Percentiles rank a stretch among this genome's conserved stretches.
phyloP scores from a whole-genome alignment of 2,797 vertebrate genomes.

The Coregonus suidteri region DNA sequence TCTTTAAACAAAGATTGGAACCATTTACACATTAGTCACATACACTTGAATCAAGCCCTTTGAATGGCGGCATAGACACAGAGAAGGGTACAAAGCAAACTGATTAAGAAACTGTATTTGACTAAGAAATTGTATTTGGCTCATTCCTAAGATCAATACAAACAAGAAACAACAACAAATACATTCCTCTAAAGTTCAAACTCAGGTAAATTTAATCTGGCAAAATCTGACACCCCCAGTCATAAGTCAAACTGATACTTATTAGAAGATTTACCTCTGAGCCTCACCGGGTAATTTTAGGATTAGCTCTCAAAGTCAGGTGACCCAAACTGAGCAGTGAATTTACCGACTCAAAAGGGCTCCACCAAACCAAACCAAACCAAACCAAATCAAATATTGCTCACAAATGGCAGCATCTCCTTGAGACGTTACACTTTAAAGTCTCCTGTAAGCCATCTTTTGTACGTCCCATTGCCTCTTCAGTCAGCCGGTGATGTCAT shows the following conservation, averaged over 20 bases:
- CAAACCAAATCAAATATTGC: constrained; percentile 11
- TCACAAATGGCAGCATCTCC: constrained; percentile 11
- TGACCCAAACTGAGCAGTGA: constrained; percentile 9
- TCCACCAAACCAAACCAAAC: not conserved
- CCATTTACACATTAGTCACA: constrained; percentile 5
- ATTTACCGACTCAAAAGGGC: not conserved
- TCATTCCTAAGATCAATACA: not conserved
- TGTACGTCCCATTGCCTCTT: constrained; percentile 9
- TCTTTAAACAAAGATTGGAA: constrained; percentile 39
- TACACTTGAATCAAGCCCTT: constrained; percentile 17
- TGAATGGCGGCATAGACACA: constrained; percentile 31
- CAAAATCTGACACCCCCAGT: constrained; percentile 17
- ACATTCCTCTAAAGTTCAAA: constrained; percentile 19
- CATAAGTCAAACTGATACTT: constrained; percentile 7
- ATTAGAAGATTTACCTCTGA: constrained; percentile 18
- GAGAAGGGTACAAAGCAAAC: not conserved
- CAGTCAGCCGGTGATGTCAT: constrained; percentile 9
- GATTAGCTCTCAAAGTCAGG: constrained; percentile 17
- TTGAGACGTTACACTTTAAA: constrained; percentile 13
- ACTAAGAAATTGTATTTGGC: constrained; percentile 16
- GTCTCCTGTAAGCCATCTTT: constrained; percentile 11
- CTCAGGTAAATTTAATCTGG: constrained; percentile 16
- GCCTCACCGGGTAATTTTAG: constrained; percentile 25
- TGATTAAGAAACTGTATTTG: constrained; percentile 15
- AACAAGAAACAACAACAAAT: constrained; percentile 1